Conservation (phyloP, 2,113 vertebrate genomes). For the Gila orcuttii region DNA sequence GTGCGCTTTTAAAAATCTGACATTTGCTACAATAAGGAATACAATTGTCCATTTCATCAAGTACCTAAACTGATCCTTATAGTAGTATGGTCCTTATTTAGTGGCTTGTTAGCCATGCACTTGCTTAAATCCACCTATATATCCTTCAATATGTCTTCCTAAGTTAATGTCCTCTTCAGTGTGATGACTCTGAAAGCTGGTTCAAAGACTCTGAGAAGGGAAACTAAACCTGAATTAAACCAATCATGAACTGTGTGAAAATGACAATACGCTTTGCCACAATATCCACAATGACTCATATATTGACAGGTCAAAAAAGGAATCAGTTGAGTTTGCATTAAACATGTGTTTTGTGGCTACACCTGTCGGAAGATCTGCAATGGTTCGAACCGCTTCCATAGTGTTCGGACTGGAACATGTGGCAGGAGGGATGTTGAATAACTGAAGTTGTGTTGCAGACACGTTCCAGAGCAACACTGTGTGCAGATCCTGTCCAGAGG, state of each 20-base stretch:
- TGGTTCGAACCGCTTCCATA: neutral
- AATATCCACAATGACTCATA: neutral
- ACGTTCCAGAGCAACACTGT: constrained; percentile 37
- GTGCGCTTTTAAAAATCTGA: neutral
- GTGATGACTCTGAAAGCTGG: neutral
- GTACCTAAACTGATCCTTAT: neutral
- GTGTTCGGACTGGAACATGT: neutral
- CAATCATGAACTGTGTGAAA: neutral
- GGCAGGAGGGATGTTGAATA: neutral
- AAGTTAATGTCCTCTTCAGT: neutral
- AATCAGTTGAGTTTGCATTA: neutral
- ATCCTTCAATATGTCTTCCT: neutral
- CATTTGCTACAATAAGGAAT: neutral
- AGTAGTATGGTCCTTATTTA: neutral
- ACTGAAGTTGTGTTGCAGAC: constrained; percentile 57
- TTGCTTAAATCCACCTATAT: neutral
- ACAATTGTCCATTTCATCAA: neutral
- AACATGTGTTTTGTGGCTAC: neutral
- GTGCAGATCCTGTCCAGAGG: constrained; percentile 60
- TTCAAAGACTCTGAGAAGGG: neutral
- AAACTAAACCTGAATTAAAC: neutral
- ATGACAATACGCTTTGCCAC: neutral
- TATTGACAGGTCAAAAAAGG: neutral
- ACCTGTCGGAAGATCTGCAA: neutral
- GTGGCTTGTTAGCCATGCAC: neutral